Evolutionary conservation across 2,888 invertebrate species (phyloP), one percentile per base, ranked within the genome.

Genomic region (Colletes collaris): DNA sequence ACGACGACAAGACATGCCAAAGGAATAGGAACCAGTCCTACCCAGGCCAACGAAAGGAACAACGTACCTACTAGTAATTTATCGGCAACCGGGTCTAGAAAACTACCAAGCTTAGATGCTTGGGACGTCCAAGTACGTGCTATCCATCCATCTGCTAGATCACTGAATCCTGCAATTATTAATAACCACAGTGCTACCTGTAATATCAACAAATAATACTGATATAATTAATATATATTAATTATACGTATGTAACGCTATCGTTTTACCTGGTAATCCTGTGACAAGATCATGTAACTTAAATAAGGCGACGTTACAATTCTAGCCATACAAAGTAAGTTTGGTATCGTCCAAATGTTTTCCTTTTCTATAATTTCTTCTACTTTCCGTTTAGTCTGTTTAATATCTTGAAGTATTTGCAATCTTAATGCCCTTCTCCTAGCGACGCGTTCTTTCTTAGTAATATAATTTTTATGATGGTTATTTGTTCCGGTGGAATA

Each of bases 111-210:
- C 91, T 97, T 97, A 44, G 99, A 97, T 37, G 97, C 96, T 92
- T 99, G 99, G 49, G 96, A 96, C 81, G 96, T 95, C 95, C 97
- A 98, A 67, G 96, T 97, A 75, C 99, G 95, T 0, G 99, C 99
- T 91, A 99, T 99, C 95, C 97, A 98, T 7, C 99, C 99, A 94
- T 99, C 99, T 67, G 98, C 98, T 94, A 98, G 93, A 94, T 99
- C 99, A 59, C 98, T 97, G 1, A 98, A 91, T 81, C 98, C 99
- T 83, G 99, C 99, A 88, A 97, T 94, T 44, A 96, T 95, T 89
- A 99, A 95, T 70, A 99, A 92, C 65, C 96, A 96, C 83, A 98
- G 94, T 0, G 99, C 99, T 83, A 96, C 93, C 76, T 93, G 85
- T 37, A 78, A 70, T 13, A 71, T 72, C 64, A 72, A 73, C 5